Evolutionary conservation across 2,113 vertebrate species (phyloP).

Genomic region (Pelecanus crispus): DNA sequence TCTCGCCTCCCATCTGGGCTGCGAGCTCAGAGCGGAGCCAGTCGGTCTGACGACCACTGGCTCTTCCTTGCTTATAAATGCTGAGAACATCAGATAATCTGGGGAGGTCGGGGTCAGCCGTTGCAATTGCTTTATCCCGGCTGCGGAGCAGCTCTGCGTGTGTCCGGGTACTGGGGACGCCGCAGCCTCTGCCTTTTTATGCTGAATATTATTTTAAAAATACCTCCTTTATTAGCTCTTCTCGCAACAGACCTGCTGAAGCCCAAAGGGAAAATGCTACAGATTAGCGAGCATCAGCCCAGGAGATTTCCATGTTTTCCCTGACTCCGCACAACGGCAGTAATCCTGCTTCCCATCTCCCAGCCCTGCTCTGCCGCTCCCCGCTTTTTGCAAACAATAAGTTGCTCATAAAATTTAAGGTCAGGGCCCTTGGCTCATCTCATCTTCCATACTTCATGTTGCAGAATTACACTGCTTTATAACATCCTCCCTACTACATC

Average conservation of each 20-base stretch:
- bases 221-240: background rate
- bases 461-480: background rate
- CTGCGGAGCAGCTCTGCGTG: background rate
- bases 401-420: background rate
- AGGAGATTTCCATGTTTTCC: background rate
- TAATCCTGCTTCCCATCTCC: background rate
- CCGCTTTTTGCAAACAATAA: background rate
- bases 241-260: background rate
- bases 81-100: slow-evolving; percentile 86
- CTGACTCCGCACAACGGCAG: background rate
- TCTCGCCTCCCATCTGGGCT: slow-evolving; percentile 82
- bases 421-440: background rate
- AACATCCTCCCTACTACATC: background rate
- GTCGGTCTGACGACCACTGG: slow-evolving; percentile 81
- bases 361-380: background rate
- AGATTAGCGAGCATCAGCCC: background rate
- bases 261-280: background rate
- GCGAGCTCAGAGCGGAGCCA: slow-evolving; percentile 77
- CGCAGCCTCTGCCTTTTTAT: background rate
- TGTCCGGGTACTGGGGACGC: background rate
- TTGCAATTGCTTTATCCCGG: slow-evolving; percentile 12
- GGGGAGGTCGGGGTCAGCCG: slow-evolving; percentile 72
- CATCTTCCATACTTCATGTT: background rate
- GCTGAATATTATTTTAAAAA: background rate
- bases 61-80: slow-evolving; percentile 81